Base-by-base conservation (phyloP, 2,113 vertebrate species). In the Nematolebias whitei region DNA sequence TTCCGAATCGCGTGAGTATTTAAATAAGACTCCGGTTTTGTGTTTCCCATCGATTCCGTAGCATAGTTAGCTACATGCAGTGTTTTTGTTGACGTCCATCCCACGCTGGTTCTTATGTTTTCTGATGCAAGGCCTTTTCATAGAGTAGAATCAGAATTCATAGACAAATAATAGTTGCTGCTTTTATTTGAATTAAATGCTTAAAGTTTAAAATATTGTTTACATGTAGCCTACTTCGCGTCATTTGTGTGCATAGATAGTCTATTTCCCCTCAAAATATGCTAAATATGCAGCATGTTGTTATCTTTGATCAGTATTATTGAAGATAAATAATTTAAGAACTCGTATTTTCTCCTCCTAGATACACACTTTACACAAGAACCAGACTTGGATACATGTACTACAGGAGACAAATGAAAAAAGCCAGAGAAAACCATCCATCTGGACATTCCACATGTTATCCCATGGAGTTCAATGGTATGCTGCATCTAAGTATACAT, bases 341-440 rank as follows among this genome's bases (percentile, higher is more conserved):
- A 23, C 19, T 6, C 2, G 29, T 32, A 16, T 38, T 5, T 51
- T 43, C 26, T 51, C 49, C 49, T 59, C 43, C 0, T 83, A 99
- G 98, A 87, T 99, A 99, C 90, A 95, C 92, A 18, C 92, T 99
- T 14, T 99, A 99, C n/a, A 93, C 97, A 12, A 93, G 82, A 76
- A 99, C 98, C n/a, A 93, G 93, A 79, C 95, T 98, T 0, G 98
- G 96, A 29, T 99, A 97, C 84, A 86, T 98, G 82, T 97, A 95
- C 90, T 96, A 99, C 85, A 95, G 93, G 83, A 92, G 96, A 52
- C 97, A 98, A 70, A 93, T 98, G 88, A 95, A 90, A 80, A 95
- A 95, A 88, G 96, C 97, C 12, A 89, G 95, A 14, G 94, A 97
- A 73, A 88, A 91, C n/a, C 97, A 91, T 63, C 97, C 98, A 0